A percentile compares a stretch with the other conserved stretches of the same genome.
Evolutionary conservation across 2,888 invertebrate genomes (phyloP).

Genomic region (Callosobruchus maculatus): DNA sequence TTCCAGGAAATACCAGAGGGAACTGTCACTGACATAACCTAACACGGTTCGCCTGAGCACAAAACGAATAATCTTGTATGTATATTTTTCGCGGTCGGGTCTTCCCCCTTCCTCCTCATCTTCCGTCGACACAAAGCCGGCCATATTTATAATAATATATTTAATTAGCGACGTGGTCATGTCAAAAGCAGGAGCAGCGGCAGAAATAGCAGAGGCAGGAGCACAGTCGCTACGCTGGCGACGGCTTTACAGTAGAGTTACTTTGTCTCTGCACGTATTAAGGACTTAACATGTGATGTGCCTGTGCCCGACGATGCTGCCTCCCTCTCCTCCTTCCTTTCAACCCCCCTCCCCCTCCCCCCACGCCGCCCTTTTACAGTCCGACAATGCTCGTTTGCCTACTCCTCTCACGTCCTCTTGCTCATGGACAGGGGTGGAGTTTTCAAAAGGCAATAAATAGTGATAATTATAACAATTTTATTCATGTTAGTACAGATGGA

Average conservation of each 20-base stretch:
- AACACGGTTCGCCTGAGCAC: neutral
- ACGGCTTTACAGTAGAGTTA: slow-evolving; percentile 46
- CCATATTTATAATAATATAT: slow-evolving; percentile 48
- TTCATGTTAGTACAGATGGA: no score
- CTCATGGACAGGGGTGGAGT: neutral
- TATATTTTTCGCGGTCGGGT: slow-evolving; percentile 33
- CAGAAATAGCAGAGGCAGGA: neutral
- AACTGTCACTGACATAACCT: neutral
- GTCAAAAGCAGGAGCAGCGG: slow-evolving; percentile 41
- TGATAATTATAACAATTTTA: no score
- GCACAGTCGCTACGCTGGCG: slow-evolving; percentile 13
- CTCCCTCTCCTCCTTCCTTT: no score
- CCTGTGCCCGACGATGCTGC: slow-evolving; percentile 36
- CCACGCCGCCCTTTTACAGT: slow-evolving; percentile 14
- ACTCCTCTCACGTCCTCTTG: neutral
- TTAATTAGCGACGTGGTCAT: slow-evolving; percentile 45
- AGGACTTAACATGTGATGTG: slow-evolving; percentile 41
- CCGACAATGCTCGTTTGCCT: slow-evolving; percentile 3
- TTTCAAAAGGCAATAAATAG: no score
- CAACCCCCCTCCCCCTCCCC: slow-evolving; percentile 27
- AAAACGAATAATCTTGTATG: slow-evolving; percentile 41
- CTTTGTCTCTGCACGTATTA: slow-evolving; percentile 42
- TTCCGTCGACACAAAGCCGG: slow-evolving; percentile 22
- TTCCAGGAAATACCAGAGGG: neutral
- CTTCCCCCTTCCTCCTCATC: slow-evolving; percentile 6